These are phyloP conservation scores for Drosophila persimilis DNA, from an alignment of 1,140 invertebrate genomes.

Conservation along the genomic window DNA sequence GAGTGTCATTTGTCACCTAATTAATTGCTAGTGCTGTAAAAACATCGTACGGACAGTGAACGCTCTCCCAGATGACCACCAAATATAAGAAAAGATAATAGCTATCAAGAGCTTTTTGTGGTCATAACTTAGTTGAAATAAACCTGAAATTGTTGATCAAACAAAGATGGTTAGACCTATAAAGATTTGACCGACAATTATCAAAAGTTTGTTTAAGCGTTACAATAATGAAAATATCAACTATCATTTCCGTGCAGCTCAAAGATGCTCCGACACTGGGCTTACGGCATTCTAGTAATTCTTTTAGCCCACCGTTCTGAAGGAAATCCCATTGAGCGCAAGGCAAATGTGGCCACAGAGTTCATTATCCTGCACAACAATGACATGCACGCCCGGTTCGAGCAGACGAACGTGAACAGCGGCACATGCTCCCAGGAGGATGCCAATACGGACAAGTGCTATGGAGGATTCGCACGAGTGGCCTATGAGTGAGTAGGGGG, in stretches of 20 bases:
- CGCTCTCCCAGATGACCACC: not conserved
- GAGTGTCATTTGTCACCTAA: constrained; percentile 8
- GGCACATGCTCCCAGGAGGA: constrained; percentile 86
- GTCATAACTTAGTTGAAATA: no score
- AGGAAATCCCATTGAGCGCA: constrained; percentile 32
- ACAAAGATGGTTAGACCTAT: not conserved
- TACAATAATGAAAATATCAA: not conserved
- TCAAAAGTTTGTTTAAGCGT: constrained; percentile 1
- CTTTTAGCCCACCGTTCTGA: not conserved
- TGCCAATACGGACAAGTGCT: constrained; percentile 86
- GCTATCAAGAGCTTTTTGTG: no score
- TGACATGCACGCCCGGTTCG: constrained; percentile 94
- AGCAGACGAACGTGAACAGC: constrained; percentile 88
- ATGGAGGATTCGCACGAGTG: constrained; percentile 91
- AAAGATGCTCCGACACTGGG: constrained; percentile 30
- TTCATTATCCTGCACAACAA: constrained; percentile 93
- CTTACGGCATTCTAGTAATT: not conserved
- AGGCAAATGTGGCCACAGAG: constrained; percentile 71
- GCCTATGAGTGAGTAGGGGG: constrained; percentile 84
- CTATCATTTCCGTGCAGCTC: not conserved
- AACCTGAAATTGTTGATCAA: no score
- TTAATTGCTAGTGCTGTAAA: constrained; percentile 10
- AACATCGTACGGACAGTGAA: constrained; percentile 4
- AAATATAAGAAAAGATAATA: no score
- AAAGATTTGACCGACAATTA: constrained; percentile 15